Evolutionary conservation across 1,140 invertebrate genomes (phyloP), one percentile per base, ranked within the genome.

Genomic region (Ctenoplectra terminalis): DNA sequence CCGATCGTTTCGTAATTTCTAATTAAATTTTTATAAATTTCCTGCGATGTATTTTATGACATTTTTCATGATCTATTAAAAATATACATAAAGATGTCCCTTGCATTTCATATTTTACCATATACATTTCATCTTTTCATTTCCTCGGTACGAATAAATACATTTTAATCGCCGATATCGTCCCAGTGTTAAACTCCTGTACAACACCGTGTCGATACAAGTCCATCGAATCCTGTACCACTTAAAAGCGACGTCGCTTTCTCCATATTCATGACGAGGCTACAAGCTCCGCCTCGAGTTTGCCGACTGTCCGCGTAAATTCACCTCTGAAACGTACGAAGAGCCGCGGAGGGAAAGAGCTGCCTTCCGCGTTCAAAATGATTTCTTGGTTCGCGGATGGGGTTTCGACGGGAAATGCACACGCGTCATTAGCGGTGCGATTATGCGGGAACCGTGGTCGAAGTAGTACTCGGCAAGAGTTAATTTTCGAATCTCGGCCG

Each of bases 221-320:
- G 40, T 77, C 48, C 74, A 23, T 29, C 17, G 29, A 60, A 69
- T 46, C 54, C 43, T 60, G 52, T 70, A 78, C 66, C 75, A 70
- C 37, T 78, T 78, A 48, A 58, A 60, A 46, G 37, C 52, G 23
- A 58, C 74, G 61, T 67, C 50, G 64, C 63, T 43, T 77, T 58
- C 74, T 77, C 74, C 74, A 77, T 77, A 77, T 77, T 77, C 74
- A 77, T 77, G 74, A 77, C 34, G 50, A n/a, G 6, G 17, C 15
- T 60, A 29, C 63, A 20, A n/a, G 72, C 52, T 76, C 43, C 43
- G 61, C 29, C 48, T 23, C 40, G 17, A 26, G 48, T 29, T 29
- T 26, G 17, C 17, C 15, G 43, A 23, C 3, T 54, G 43, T 50
- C 3, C 63, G 17, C 26, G 26, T 58, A 34, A 69, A n/a, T 34